A percentile compares a stretch with the other conserved stretches of the same genome.
phyloP scores from a whole-genome alignment of 2,888 invertebrate genomes.

The Trichogramma evanescens region DNA sequence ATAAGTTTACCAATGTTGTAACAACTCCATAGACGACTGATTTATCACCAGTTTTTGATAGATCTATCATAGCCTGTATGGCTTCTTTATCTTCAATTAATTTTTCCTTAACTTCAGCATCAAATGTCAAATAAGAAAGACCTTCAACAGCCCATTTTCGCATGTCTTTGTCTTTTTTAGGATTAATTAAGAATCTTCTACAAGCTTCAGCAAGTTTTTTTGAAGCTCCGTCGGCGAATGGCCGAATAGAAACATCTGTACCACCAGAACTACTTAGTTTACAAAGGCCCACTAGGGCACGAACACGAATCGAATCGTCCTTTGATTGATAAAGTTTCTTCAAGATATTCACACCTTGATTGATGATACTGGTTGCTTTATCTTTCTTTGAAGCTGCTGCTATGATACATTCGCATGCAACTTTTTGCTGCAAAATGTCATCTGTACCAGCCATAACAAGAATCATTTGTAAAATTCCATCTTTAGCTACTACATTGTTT shows the following conservation, averaged over 20 bases:
- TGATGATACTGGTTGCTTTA: conserved; percentile 83
- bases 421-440: conserved; percentile 82
- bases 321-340: conserved; percentile 85
- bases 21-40: conserved; percentile 86
- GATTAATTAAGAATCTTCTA: conserved; percentile 80
- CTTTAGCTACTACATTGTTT: conserved; percentile 72
- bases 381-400: conserved; percentile 96
- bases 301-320: conserved; percentile 82
- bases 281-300: conserved; percentile 88
- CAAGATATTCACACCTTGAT: conserved; percentile 86
- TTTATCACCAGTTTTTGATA: conserved; percentile 82
- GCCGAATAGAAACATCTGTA: conserved; percentile 85
- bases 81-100: conserved; percentile 79
- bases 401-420: conserved; percentile 94
- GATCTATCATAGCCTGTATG: conserved; percentile 76
- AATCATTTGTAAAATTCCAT: conserved; percentile 92
- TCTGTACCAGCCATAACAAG: conserved; percentile 92
- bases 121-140: conserved; percentile 89
- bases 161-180: conserved; percentile 80
- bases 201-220: conserved; percentile 90
- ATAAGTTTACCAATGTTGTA: conserved; percentile 90
- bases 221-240: conserved; percentile 93
- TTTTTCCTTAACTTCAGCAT: conserved; percentile 98
- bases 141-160: conserved; percentile 96
- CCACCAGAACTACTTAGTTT: conserved; percentile 94